Percentiles rank a stretch among this genome's conserved stretches.
phyloP scores from a whole-genome alignment of 2,113 vertebrate species.

The Cyprinodon tularosa region DNA sequence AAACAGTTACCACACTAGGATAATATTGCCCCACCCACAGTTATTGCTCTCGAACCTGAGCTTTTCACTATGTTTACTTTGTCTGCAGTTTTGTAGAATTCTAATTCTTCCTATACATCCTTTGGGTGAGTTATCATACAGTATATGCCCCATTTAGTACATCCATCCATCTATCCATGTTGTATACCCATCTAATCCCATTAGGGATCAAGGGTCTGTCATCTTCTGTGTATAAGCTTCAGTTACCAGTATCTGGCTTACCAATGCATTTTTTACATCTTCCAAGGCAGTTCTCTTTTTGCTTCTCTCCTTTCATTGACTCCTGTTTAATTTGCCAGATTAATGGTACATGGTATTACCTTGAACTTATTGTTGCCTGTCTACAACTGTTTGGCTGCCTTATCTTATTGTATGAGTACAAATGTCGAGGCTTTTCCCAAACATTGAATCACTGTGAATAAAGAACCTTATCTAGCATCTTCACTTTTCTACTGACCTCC shows the following conservation, averaged over 20 bases:
- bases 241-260: neutral
- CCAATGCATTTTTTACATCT: neutral
- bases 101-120: constrained; percentile 42
- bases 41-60: constrained; percentile 46
- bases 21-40: constrained; percentile 20
- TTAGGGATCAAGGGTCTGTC: neutral
- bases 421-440: too few species aligned
- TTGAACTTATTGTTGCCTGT: neutral
- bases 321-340: too few species aligned
- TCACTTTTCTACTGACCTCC: neutral
- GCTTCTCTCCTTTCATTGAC: neutral
- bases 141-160: neutral
- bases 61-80: constrained; percentile 38
- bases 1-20: constrained; percentile 16
- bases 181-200: neutral
- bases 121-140: constrained; percentile 8
- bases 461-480: neutral
- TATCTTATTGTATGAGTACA: too few species aligned
- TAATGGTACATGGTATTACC: too few species aligned
- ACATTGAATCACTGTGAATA: too few species aligned
- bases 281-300: neutral
- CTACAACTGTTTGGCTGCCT: neutral
- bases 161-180: neutral
- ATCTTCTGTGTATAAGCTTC: neutral
- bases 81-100: constrained; percentile 40